These are phyloP conservation scores for Hydrochoerus hydrochaeris DNA, from an alignment of 2,113 vertebrate species.

Conservation along the genomic window DNA sequence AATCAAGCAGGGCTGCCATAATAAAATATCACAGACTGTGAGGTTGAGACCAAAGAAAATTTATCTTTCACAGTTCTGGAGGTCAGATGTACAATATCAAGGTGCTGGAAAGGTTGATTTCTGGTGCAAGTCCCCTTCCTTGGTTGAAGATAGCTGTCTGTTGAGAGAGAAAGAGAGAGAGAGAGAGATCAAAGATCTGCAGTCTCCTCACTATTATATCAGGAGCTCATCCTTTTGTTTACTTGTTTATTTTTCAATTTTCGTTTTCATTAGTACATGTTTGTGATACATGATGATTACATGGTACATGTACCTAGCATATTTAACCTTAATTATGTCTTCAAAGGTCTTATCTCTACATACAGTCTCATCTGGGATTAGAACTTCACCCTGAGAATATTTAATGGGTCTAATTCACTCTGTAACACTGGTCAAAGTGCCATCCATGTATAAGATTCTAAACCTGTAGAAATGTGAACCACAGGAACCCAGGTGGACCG, in stretches of 20 bases:
- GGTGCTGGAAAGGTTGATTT: background rate
- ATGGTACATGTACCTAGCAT: background rate
- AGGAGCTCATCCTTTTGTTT: background rate
- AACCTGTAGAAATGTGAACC: background rate
- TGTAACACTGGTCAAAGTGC: background rate
- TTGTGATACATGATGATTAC: background rate
- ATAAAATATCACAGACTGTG: background rate
- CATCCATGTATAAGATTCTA: background rate
- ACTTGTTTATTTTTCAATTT: background rate
- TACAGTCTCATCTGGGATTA: too few species aligned
- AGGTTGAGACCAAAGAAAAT: background rate
- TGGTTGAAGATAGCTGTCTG: background rate
- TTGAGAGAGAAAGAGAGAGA: too few species aligned
- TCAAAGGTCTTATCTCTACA: background rate
- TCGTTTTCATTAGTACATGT: background rate
- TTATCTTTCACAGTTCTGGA: background rate
- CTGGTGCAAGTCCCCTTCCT: fast-evolving
- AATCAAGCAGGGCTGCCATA: background rate
- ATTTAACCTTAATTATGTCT: background rate
- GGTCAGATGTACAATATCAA: background rate
- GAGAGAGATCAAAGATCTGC: background rate
- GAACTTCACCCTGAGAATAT: background rate
- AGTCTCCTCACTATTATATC: background rate
- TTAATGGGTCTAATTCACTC: background rate
- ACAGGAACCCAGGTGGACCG: background rate